phyloP scores from a whole-genome alignment of 2,113 vertebrate species.

The Leuciscus idus region DNA sequence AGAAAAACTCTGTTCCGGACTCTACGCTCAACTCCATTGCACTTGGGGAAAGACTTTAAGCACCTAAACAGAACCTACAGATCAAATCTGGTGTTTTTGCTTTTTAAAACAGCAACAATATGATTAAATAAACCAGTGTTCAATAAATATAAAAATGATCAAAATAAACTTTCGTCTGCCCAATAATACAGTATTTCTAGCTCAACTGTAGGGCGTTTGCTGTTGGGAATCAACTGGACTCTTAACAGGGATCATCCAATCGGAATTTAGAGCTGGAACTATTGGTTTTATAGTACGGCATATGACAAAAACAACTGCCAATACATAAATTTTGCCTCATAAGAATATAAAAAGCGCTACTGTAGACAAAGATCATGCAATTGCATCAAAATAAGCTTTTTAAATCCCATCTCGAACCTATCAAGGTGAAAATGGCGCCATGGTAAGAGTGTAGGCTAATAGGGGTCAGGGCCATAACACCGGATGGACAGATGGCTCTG shows the following conservation, averaged over 20 bases:
- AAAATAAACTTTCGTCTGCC: neutral
- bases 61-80: slow-evolving; percentile 6
- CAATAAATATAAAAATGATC: neutral
- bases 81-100: neutral
- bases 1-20: neutral
- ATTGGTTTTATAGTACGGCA: neutral
- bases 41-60: neutral
- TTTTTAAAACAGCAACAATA: neutral
- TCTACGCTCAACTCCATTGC: slow-evolving; percentile 18
- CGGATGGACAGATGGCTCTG: slow-evolving; percentile 93
- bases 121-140: neutral
- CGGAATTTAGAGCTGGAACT: neutral
- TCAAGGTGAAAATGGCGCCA: slow-evolving; percentile 83
- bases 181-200: neutral
- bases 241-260: neutral
- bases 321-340: slow-evolving; percentile 30
- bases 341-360: slow-evolving; percentile 16
- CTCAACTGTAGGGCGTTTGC: neutral
- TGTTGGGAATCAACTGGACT: neutral
- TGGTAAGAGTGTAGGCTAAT: slow-evolving; percentile 83
- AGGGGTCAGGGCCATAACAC: slow-evolving; percentile 97
- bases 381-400: slow-evolving; percentile 20
- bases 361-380: slow-evolving; percentile 3
- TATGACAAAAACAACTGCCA: neutral
- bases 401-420: slow-evolving; percentile 74